phyloP scores from a whole-genome alignment of 37 sponge, comb jelly and placozoan species.

The Spongilla lacustris region DNA sequence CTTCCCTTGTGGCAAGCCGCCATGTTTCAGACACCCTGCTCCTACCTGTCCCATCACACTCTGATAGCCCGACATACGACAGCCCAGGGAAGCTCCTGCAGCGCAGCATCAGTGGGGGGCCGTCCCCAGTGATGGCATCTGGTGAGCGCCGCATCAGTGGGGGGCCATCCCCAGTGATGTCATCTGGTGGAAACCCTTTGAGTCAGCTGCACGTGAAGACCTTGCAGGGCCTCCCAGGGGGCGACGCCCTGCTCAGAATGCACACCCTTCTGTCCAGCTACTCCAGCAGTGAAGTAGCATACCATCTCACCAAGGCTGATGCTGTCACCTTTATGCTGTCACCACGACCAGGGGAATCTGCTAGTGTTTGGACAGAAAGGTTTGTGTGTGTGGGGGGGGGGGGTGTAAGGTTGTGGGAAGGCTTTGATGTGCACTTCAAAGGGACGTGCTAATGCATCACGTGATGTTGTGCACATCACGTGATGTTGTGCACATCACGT shows the following conservation, averaged over 20 bases:
- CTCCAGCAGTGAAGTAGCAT: constrained; percentile 58
- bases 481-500: too few relatives aligned
- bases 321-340: constrained; percentile 65
- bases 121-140: too few relatives aligned
- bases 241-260: constrained; percentile 31
- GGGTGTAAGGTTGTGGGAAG: not conserved
- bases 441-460: not conserved
- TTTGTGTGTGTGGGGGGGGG: not conserved
- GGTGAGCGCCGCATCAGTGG: not conserved
- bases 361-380: constrained; percentile 61
- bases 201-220: not conserved
- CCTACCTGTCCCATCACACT: not conserved
- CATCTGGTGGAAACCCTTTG: not conserved
- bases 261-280: constrained; percentile 34
- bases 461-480: too few relatives aligned
- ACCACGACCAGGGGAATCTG: constrained; percentile 69
- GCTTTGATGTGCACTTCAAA: not conserved
- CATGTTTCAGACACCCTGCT: not conserved
- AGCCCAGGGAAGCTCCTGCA: not conserved
- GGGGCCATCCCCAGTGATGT: not conserved
- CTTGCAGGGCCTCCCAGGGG: constrained; percentile 39
- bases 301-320: constrained; percentile 69
- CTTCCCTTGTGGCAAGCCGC: not conserved
- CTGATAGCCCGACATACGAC: not conserved
- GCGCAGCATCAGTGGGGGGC: not conserved